Evolutionary conservation across 1,140 invertebrate genomes (phyloP).

Genomic region (Trichonephila inaurata): DNA sequence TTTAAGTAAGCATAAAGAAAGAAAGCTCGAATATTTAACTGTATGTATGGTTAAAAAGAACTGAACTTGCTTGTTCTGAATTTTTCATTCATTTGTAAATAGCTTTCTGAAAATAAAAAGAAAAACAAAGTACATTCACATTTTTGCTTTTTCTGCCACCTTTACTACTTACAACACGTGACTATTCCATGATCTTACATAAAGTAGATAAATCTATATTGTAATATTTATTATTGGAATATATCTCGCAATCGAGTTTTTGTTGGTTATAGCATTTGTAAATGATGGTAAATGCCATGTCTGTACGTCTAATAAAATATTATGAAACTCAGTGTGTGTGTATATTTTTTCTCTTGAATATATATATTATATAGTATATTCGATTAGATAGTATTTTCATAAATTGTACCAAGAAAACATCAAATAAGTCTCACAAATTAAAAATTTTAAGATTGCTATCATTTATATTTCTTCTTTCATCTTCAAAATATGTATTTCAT

Average conservation of each 20-base stretch:
- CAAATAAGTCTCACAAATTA: too few relatives aligned
- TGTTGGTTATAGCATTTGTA: conserved; percentile 32
- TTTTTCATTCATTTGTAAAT: conserved; percentile 24
- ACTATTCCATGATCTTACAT: conserved; percentile 22
- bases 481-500: too few relatives aligned
- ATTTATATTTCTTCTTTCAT: too few relatives aligned
- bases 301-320: conserved; percentile 40
- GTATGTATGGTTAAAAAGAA: neutral
- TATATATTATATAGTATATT: too few relatives aligned
- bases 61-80: neutral
- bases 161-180: conserved; percentile 45
- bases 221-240: conserved; percentile 45
- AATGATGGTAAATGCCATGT: conserved; percentile 7
- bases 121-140: conserved; percentile 34
- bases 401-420: too few relatives aligned
- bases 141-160: conserved; percentile 8
- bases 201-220: conserved; percentile 36
- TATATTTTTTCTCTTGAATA: neutral
- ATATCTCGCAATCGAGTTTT: conserved; percentile 29
- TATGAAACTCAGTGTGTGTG: conserved; percentile 12
- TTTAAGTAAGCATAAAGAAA: neutral
- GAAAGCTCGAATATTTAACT: neutral
- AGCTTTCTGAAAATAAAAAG: conserved; percentile 22
- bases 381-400: too few relatives aligned
- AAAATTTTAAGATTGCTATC: too few relatives aligned